These are phyloP conservation scores for Stenodema calcarata DNA, from an alignment of 2,888 invertebrate genomes.

Conservation along the genomic window DNA sequence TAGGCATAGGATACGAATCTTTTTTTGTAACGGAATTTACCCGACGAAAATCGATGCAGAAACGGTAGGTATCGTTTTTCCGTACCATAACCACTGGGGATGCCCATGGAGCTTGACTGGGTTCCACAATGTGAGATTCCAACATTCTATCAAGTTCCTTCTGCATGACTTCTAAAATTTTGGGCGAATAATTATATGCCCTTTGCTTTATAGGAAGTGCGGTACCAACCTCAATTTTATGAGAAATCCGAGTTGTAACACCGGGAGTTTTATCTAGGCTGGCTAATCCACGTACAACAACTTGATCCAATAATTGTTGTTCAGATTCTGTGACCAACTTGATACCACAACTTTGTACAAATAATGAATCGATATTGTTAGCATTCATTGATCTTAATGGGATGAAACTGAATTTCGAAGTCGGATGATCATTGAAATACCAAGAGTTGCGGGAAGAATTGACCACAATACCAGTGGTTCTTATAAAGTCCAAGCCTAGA, in stretches of 20 bases:
- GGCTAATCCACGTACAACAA: background rate
- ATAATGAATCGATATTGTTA: background rate
- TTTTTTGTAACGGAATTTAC: background rate
- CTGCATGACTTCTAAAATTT: no score
- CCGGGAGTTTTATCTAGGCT: background rate
- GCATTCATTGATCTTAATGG: background rate
- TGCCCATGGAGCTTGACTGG: no score
- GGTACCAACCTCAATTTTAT: no score
- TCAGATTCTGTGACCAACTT: background rate
- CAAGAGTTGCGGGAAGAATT: background rate
- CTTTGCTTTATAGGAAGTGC: no score
- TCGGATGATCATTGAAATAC: background rate
- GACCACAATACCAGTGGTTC: background rate
- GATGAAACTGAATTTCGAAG: background rate
- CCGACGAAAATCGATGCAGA: no score
- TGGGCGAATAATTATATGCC: no score
- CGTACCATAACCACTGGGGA: no score
- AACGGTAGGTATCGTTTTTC: no score
- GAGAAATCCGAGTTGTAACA: no score
- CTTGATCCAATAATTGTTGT: no score
- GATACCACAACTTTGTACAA: background rate
- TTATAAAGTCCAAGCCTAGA: background rate
- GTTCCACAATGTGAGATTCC: no score
- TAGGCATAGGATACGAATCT: slow-evolving; percentile 15
- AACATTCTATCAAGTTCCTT: background rate